Evolutionary conservation across 2,888 invertebrate species (phyloP), one percentile per base, ranked within the genome.

Genomic region (Alcis repandata): DNA sequence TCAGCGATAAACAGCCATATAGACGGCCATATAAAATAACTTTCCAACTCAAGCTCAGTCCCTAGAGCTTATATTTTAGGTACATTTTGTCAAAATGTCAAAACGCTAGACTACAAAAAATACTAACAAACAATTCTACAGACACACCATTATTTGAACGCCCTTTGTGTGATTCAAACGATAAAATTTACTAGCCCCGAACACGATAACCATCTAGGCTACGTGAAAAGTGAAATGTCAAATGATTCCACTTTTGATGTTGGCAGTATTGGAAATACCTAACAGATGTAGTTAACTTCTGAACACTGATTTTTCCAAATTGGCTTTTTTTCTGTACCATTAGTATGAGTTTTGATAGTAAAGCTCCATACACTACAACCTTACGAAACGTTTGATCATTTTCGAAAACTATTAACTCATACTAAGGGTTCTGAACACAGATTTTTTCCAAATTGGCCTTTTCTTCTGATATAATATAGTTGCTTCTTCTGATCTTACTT

Each of bases 141-240:
- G 41, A 49, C 43, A 41, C 51, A 59, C 59, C 40, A 48, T 27
- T 20, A 19, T 54, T 54, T 54, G 33, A 27, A 32, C 38, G 54
- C 13, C n/a, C 19, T 58, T 63, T 51, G 41, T 53, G 58, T 61
- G 41, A 59, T 62, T 49, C 57, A 57, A 60, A 40, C 64, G 51
- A 51, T 57, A 48, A 71, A 68, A 53, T 68, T 54, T 54, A 54
- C 46, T 33, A 69, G 59, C 62, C 59, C 15, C 27, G 15, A 33
- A 27, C 43, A 62, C 49, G 41, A 62, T 56, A 43, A 40, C 22
- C 19, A 43, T 49, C 41, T 10, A 15, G 15, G 7, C 38, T 33
- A 33, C 41, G 10, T 41, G 40, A 33, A 40, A 60, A 46, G 41
- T 62, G 40, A 41, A 56, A 62, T 41, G 17, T 56, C 15, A 22